Evolutionary conservation across 2,113 vertebrate species (phyloP), one percentile per base, ranked within the genome.

Genomic region (Nothocercus nigrocapillus): DNA sequence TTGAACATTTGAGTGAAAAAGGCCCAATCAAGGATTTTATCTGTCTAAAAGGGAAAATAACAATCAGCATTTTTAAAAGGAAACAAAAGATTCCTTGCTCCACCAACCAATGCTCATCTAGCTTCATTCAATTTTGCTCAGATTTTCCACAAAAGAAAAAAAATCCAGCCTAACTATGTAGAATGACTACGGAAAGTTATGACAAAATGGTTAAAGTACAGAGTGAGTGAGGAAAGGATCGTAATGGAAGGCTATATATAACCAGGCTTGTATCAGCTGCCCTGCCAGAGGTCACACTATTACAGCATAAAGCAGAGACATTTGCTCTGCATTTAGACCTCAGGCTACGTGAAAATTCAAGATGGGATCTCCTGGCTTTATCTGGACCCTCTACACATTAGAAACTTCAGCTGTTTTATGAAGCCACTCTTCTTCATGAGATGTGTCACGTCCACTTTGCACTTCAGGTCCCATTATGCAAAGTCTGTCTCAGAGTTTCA

Each of bases 41-140:
- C 44, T 80, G 42, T 78, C 76, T 86, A 44, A 10, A 13, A 1
- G 28, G 69, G 30, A 81, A 94, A 94, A 78, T 72, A 91, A 96
- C 90, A 90, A 81, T 82, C 83, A 88, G 69, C 13, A 0, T 38
- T 69, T 94, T 79, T 72, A 56, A 89, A 94, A 79, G 17, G 47
- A 94, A 42, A 42, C 61, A 83, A 38, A 59, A 77, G 82, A 87
- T 45, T 76, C 70, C 49, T 83, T 10, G 0, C 32, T 74, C 61
- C 28, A 64, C 34, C 61, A 75, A 9, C 18, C 0, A n/a, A 51
- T 56, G 42, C 40, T 92, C 64, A 75, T 40, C 56, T 85, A 64
- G 21, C 27, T 89, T 76, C 32, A 75, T 17, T 75, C 47, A 70
- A 42, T 40, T 88, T 59, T 51, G 76, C 73, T 95, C 90, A 88